These are phyloP conservation scores for Chrysopilus asiliformis DNA, from an alignment of 2,888 invertebrate species.

Conservation along the genomic window DNA sequence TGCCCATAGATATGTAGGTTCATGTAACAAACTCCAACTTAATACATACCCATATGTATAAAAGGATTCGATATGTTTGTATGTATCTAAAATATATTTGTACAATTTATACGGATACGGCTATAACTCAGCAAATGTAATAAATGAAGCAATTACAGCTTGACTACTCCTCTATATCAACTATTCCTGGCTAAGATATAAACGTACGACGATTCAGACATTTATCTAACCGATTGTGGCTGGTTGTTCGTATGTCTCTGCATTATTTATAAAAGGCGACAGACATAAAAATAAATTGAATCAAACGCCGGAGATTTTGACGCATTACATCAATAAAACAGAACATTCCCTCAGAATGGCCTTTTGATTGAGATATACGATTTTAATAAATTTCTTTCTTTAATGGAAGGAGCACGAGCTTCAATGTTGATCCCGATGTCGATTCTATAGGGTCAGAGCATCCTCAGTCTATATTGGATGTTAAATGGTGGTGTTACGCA, in stretches of 20 bases:
- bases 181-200: neutral
- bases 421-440: too few species aligned
- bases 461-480: too few species aligned
- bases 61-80: too few species aligned
- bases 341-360: constrained; percentile 12
- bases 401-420: neutral
- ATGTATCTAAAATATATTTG: too few species aligned
- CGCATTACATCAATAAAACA: constrained; percentile 15
- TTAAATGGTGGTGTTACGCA: too few species aligned
- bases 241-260: constrained; percentile 5
- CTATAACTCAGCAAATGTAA: constrained; percentile 10
- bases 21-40: too few species aligned
- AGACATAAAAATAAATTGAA: constrained; percentile 13
- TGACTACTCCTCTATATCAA: constrained; percentile 14
- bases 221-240: constrained; percentile 3
- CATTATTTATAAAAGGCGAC: constrained; percentile 13
- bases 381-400: constrained; percentile 11
- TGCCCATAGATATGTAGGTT: too few species aligned
- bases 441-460: too few species aligned
- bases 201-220: too few species aligned
- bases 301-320: constrained; percentile 15
- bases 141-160: constrained; percentile 15
- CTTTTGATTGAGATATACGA: constrained; percentile 15
- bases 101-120: too few species aligned
- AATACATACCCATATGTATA: too few species aligned